Evolutionary conservation across 64 coral and sea anemone genomes (phyloP).

Genomic region (Porites australiensis): DNA sequence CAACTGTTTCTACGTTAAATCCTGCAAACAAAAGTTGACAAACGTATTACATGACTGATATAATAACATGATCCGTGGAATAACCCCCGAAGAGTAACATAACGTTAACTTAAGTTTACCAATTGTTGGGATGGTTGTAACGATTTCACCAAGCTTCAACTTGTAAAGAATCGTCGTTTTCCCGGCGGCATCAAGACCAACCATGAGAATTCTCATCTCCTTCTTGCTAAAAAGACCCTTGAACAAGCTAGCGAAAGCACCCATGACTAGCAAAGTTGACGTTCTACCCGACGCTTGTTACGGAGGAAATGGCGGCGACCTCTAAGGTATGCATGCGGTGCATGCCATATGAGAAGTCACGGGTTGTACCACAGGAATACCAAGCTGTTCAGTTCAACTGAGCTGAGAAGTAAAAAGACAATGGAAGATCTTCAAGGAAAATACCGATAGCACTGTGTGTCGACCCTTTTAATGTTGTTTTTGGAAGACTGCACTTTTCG

Average conservation of each 20-base stretch:
- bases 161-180: slow-evolving; percentile 85
- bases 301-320: no score
- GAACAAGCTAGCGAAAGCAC: slow-evolving; percentile 40
- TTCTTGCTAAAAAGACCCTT: slow-evolving; percentile 64
- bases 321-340: no score
- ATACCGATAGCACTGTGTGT: no score
- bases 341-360: no score
- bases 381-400: no score
- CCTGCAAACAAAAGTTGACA: slow-evolving; percentile 6
- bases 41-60: neutral
- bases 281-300: no score
- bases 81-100: neutral
- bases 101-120: neutral
- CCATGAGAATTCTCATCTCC: slow-evolving; percentile 84
- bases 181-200: slow-evolving; percentile 81
- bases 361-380: no score
- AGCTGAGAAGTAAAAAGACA: no score
- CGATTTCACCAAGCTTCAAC: slow-evolving; percentile 79
- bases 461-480: no score
- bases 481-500: no score
- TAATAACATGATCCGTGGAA: neutral
- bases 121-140: slow-evolving; percentile 82
- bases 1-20: slow-evolving; percentile 81
- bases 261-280: no score
- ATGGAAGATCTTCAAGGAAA: no score